Percentiles rank a stretch among this genome's conserved stretches.
phyloP scores from a whole-genome alignment of 2,797 vertebrate genomes.

The Manis crassicaudata region DNA sequence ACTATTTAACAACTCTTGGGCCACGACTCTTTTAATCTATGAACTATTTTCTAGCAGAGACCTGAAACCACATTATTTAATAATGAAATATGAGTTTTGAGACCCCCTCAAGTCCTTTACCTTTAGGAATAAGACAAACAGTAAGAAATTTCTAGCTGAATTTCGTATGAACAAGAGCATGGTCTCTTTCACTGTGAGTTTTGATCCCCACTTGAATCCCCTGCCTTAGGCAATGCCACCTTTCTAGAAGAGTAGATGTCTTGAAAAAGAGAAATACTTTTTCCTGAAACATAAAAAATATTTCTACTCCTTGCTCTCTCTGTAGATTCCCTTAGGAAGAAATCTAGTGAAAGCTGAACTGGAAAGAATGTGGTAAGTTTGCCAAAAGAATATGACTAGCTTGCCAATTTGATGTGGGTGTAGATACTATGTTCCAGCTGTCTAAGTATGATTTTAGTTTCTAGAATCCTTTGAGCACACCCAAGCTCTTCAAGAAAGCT shows the following conservation, averaged over 20 bases:
- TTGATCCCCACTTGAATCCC: constrained; percentile 77
- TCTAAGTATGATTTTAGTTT: constrained; percentile 66
- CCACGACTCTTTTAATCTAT: constrained; percentile 77
- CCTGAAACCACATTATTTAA: constrained; percentile 83
- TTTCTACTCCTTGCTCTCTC: constrained; percentile 73
- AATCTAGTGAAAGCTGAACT: constrained; percentile 70
- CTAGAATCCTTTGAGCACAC: constrained; percentile 35
- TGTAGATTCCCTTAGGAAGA: constrained; percentile 69
- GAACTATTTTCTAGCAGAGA: constrained; percentile 78
- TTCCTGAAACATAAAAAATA: constrained; percentile 81
- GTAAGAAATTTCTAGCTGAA: constrained; percentile 85
- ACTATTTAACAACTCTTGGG: constrained; percentile 83
- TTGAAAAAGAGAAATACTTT: constrained; percentile 78
- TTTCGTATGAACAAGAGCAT: constrained; percentile 85
- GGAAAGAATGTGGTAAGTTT: constrained; percentile 62
- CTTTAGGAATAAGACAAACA: constrained; percentile 81
- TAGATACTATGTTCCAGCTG: constrained; percentile 55
- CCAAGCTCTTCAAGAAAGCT: constrained; percentile 18
- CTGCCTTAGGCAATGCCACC: constrained; percentile 84
- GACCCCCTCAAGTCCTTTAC: constrained; percentile 82
- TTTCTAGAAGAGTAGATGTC: constrained; percentile 80
- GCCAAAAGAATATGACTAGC: constrained; percentile 71
- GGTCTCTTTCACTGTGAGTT: constrained; percentile 81
- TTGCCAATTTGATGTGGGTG: constrained; percentile 63
- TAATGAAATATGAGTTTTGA: constrained; percentile 84